Base-by-base conservation (phyloP, 2,888 invertebrate species). In the Apodemia duryi region DNA sequence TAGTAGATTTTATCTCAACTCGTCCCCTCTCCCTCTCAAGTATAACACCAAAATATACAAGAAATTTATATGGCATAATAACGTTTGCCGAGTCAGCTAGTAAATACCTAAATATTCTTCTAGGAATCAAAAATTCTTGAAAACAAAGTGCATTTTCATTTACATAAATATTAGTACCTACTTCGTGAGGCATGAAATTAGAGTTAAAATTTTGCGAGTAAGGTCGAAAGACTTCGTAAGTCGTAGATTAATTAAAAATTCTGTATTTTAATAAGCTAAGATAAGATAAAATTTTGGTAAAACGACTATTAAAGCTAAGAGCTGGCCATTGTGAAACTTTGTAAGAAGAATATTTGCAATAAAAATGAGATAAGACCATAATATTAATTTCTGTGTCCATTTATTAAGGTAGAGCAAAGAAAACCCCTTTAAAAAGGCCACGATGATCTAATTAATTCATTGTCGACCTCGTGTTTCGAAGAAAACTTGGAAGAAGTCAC, bases 331-430 rank as follows among this genome's bases (percentile, higher is more conserved):
- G 54, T 54, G 54, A 54, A 29, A 54, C 54, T 54, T 54, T 54
- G 54, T 32, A 57, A 57, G 57, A 57, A 29, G 52, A 52, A 52
- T 52, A 60, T 60, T 60, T 60, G 57, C 57, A 60, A 60, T 60
- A 60, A 60, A 60, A 60, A 60, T 60, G 57, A 60, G 57, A 60
- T 60, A 60, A 60, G 57, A 32, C 57, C 11, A 54, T 54, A 32
- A 60, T 13, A 60, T 60, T 60, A 60, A 60, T 60, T 60, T 60
- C 57, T 60, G 11, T 60, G 57, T 60, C 57, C 57, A 60, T 60
- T 60, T 60, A 35, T 60, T 32, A 60, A 35, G 57, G 57, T 35
- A 35, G 35, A 60, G 57, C 57, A 35, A 35, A 60, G 57, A 35
- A 60, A 35, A 35, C 57, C 57, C 35, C 13, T 51, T 60, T 60